Evolutionary conservation across 2,888 invertebrate genomes (phyloP).

Genomic region (Rhyacophila evoluta): DNA sequence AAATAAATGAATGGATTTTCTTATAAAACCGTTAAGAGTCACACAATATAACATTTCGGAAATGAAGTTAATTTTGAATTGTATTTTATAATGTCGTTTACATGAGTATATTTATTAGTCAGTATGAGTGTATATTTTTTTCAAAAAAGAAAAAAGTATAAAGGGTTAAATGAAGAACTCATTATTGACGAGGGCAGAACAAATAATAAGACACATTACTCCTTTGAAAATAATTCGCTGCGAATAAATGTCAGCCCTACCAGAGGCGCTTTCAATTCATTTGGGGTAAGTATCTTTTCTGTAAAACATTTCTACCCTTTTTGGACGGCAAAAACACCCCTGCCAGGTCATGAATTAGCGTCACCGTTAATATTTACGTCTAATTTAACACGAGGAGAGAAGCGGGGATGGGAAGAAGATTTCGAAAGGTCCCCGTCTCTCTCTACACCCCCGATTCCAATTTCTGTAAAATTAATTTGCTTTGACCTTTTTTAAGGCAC

Average conservation of each 20-base stretch:
- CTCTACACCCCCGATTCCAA: neutral
- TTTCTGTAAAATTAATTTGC: conserved; percentile 20
- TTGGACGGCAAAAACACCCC: conserved; percentile 19
- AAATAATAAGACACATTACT: neutral
- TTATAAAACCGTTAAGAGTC: too few species aligned
- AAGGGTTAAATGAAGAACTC: too few species aligned
- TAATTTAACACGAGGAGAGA: conserved; percentile 48
- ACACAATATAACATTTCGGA: too few species aligned
- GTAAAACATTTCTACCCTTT: conserved; percentile 23
- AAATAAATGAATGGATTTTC: too few species aligned
- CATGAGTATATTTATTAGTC: too few species aligned
- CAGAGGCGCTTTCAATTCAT: neutral
- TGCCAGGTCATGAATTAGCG: conserved; percentile 24
- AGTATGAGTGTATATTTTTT: too few species aligned
- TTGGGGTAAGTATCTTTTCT: conserved; percentile 17
- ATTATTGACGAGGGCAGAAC: neutral
- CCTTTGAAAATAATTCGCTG: neutral
- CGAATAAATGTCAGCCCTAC: conserved; percentile 12
- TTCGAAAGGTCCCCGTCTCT: neutral
- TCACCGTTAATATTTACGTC: conserved; percentile 51
- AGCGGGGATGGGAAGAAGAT: neutral
- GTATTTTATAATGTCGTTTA: too few species aligned
- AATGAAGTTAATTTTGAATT: too few species aligned
- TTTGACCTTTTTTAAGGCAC: conserved; percentile 4
- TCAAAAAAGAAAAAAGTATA: too few species aligned